Base-by-base conservation (phyloP, 2,797 vertebrate genomes). In the Parambassis ranga region DNA sequence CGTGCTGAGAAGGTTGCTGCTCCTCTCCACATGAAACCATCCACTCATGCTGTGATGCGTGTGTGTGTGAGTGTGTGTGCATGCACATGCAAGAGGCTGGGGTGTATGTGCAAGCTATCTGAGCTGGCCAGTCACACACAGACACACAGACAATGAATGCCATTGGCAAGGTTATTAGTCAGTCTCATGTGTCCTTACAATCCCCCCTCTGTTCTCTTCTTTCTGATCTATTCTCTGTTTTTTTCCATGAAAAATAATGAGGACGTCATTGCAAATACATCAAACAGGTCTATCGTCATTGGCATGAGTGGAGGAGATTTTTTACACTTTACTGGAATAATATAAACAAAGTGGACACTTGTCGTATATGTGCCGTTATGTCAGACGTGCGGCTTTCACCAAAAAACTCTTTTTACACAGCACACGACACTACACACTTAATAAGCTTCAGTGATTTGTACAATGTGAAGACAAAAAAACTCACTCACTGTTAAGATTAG, bases 151-250 rank as follows among this genome's bases (percentile, higher is more conserved):
- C 65, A 71, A 33, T 55, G n/a, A 81, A 73, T 60, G 83, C 87
- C 80, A 79, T 10, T 75, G 87, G 88, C 90, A 90, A 91, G 89
- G 89, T 85, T 87, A 87, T 79, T 64, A 70, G 77, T 72, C 64
- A 33, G 47, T 76, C 80, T 65, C 65, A 64, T 74, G 70, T 79
- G 80, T 79, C 72, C 64, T 74, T 55, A 66, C 31, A 39, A 57
- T 71, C 68, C 57, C 53, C 51, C 33, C 18, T 63, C 49, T 66
- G 7, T 63, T 69, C 37, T 66, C 51, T 19, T 32, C 20, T 68
- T 84, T 83, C 75, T 84, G 60, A 79, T 80, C 57, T 65, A 9
- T 72, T 70, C 47, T 64, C 33, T 75, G 52, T 76, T 51, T 75
- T 52, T 76, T 51, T 74, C 13, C 75, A 52, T 68, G 51, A 77